Base-by-base conservation (phyloP, 1,140 invertebrate genomes). In the Dysdera silvatica region DNA sequence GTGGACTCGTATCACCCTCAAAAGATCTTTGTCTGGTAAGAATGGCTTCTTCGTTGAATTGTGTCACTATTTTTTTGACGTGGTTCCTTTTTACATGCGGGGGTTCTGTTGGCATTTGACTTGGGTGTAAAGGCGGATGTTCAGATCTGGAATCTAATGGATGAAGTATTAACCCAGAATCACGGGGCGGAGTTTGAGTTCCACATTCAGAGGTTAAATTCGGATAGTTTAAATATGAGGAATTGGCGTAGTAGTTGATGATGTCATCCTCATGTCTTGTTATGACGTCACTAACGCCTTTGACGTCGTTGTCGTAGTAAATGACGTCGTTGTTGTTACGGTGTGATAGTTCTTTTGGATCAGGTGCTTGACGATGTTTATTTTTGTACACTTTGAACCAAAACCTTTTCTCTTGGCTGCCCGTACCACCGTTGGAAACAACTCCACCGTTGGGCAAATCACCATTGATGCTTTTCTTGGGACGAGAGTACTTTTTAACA, bases 321-420 rank as follows among this genome's bases (percentile, higher is more conserved):
- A 58, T 58, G 29, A 57, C 55, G 14, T 52, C 41, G 32, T 54
- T 53, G 14, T 53, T 43, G 14, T n/a, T n/a, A 26, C 53, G 33
- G 7, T 12, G 14, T 18, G 16, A 14, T 18, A 59, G 54, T 37
- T 65, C 55, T 14, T 35, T 53, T 7, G 49, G 52, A 29, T 65
- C 56, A 0, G 63, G 63, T 7, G 33, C 51, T 14, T 65, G 56
- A 3, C 49, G 52, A 31, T 66, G 65, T 26, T 45, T 48, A 31
- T 66, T 66, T 37, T 66, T 66, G 49, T 66, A 66, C 1, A 66
- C 65, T 54, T 61, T 61, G 49, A 66, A 66, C 65, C 65, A 66
- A 23, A 66, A 66, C 4, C 54, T 49, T 16, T 66, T 66, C 23
- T 57, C 64, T 1, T 57, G 53, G 24, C 58, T 66, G 3, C 47